Evolutionary conservation across 2,888 invertebrate species (phyloP).

Genomic region (Acanthosoma haemorrhoidale): DNA sequence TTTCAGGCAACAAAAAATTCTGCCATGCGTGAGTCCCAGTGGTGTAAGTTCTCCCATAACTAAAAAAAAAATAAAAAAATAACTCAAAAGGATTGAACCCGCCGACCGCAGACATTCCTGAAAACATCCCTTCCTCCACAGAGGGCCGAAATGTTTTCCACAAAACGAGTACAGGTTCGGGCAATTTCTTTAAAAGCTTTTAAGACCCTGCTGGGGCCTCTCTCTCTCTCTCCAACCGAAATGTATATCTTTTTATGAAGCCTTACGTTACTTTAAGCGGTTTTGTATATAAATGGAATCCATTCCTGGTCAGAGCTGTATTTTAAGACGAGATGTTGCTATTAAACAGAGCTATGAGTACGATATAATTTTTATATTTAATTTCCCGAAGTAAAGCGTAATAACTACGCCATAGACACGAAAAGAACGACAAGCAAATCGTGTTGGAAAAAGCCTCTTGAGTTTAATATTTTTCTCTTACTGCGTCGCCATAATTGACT

Average conservation of each 20-base stretch:
- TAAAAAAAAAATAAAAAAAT: too few relatives aligned
- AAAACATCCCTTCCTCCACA: slow-evolving; percentile 2
- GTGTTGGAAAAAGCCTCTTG: too few relatives aligned
- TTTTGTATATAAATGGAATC: slow-evolving; percentile 23
- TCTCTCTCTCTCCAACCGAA: slow-evolving; percentile 15
- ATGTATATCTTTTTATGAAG: slow-evolving; percentile 28
- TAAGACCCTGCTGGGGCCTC: slow-evolving; percentile 10
- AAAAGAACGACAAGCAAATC: too few relatives aligned
- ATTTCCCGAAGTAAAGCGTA: neutral
- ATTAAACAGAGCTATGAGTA: neutral
- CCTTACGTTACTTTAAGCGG: slow-evolving; percentile 25
- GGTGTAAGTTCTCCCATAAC: neutral
- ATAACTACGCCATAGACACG: too few relatives aligned
- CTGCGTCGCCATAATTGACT: too few relatives aligned
- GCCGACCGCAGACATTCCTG: neutral
- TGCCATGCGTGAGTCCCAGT: neutral
- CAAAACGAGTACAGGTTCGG: slow-evolving; percentile 17
- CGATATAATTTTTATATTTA: neutral
- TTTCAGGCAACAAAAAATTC: too few relatives aligned
- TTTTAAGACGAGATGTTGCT: neutral
- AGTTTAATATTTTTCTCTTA: too few relatives aligned
- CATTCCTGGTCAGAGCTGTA: slow-evolving; percentile 11
- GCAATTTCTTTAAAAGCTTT: slow-evolving; percentile 30
- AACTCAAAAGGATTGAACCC: neutral
- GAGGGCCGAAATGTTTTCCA: slow-evolving; percentile 20